These are phyloP conservation scores for Athrips mouffetella DNA, from an alignment of 2,888 invertebrate genomes.

Conservation along the genomic window DNA sequence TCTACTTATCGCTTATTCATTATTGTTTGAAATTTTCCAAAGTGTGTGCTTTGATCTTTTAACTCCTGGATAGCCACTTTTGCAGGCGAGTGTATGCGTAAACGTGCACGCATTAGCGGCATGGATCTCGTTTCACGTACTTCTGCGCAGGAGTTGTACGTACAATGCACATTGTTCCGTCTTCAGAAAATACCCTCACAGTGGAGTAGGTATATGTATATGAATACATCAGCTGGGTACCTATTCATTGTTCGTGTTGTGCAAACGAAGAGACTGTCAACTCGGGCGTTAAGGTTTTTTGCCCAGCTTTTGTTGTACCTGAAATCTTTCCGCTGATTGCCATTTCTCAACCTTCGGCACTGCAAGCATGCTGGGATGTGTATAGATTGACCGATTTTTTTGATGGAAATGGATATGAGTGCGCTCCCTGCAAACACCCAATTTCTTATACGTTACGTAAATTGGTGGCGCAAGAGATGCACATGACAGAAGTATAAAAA, in stretches of 20 bases:
- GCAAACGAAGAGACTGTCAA: conserved; percentile 39
- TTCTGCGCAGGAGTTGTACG: conserved; percentile 38
- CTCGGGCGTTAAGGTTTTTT: too few species aligned
- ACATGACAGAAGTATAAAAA: conserved; percentile 44
- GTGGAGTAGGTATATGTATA: conserved; percentile 36
- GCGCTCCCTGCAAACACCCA: conserved; percentile 45
- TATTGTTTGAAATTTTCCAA: background rate
- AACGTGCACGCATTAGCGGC: conserved; percentile 26
- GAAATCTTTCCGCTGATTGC: background rate
- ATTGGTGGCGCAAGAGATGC: conserved; percentile 48
- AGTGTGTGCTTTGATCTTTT: background rate
- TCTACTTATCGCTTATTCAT: background rate
- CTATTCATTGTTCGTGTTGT: conserved; percentile 52
- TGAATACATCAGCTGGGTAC: conserved; percentile 52
- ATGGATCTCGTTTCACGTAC: conserved; percentile 53
- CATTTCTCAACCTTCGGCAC: background rate
- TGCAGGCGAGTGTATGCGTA: conserved; percentile 24
- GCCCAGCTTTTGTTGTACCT: conserved; percentile 5
- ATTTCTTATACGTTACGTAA: conserved; percentile 47
- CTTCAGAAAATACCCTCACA: conserved; percentile 54
- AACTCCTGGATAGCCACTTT: conserved; percentile 23
- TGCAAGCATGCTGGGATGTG: background rate
- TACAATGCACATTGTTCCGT: conserved; percentile 67
- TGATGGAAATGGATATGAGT: conserved; percentile 46
- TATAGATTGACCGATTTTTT: background rate